Evolutionary conservation across 2,797 vertebrate genomes (phyloP), one percentile per base, ranked within the genome.

Genomic region (Hybognathus amarus): DNA sequence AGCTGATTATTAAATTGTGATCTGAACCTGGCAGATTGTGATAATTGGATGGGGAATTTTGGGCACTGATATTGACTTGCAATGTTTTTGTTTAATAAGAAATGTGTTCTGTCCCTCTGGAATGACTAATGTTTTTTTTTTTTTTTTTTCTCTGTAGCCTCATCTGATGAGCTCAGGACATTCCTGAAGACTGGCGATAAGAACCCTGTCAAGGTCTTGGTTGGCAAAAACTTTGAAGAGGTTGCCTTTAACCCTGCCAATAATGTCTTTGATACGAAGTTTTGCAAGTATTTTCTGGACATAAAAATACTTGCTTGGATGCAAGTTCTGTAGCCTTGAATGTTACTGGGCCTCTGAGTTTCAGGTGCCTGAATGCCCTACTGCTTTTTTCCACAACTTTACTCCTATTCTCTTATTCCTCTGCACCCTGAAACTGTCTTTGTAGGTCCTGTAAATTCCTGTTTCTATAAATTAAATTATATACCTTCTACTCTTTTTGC

Each of bases 131-230:
- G 4, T 84, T 4, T 8, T 33, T 33, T 33, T n/a, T 59, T n/a
- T 73, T 9, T 40, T 40, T 85, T 45, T 5, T 78, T 59, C 20
- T 73, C 54, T 63, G 8, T 89, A 99, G 98, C 96, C 98, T 13
- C 98, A 99, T 90, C 93, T 99, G 84, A 99, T 99, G 98, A 99
- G 97, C 92, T n/a, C 97, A 99, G 87, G 98, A 99, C 86, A 93
- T 98, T 87, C 96, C 98, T 3, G 95, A 97, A 2, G 98, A 99
- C 92, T 99, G 98, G 98, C n/a, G 96, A 99, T 90, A 97, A 96
- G 88, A 97, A 79, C 83, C 94, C 98, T 0, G 98, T 99, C 67
- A 97, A 93, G 89, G 93, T 98, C 84, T 92, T 99, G 79, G 98
- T 99, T 2, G 98, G 98, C 52, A 97, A 96, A 88, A 99, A 99